Conservation (phyloP, 2,113 vertebrate species). For the Cebidichthys violaceus region DNA sequence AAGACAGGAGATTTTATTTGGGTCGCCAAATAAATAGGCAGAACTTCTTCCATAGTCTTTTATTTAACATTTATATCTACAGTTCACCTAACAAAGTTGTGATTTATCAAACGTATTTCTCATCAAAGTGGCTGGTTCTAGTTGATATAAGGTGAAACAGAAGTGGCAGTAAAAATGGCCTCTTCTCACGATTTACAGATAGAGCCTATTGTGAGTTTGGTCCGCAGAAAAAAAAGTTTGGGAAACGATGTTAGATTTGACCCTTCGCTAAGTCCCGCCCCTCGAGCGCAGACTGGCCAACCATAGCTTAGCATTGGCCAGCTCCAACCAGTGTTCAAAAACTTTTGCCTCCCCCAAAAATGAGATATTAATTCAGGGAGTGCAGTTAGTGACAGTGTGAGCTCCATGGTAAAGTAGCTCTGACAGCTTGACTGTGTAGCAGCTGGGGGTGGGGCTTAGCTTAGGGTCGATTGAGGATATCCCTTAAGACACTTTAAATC, state of each 20-base stretch:
- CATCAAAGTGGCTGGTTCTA: background rate
- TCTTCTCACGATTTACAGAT: no score
- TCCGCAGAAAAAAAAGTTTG: background rate
- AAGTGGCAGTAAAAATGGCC: no score
- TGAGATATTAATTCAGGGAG: background rate
- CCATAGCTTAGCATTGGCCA: background rate
- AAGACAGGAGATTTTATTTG: background rate
- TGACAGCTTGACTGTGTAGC: background rate
- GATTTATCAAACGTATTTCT: background rate
- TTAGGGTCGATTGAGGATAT: constrained; percentile 3
- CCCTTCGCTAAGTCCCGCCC: background rate
- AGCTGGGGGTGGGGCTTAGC: background rate
- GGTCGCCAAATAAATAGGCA: background rate
- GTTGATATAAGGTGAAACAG: no score
- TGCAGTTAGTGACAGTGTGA: background rate
- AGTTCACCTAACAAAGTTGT: no score
- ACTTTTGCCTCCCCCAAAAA: background rate
- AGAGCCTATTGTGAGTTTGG: background rate
- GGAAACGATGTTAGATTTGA: no score
- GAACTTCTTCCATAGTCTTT: background rate
- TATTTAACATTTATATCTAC: no score
- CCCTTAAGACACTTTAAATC: constrained; percentile 12
- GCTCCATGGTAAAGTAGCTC: background rate
- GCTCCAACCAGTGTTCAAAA: background rate
- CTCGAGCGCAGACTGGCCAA: background rate